Conservation (phyloP, 2,113 vertebrate species). For the Hystrix brachyura region DNA sequence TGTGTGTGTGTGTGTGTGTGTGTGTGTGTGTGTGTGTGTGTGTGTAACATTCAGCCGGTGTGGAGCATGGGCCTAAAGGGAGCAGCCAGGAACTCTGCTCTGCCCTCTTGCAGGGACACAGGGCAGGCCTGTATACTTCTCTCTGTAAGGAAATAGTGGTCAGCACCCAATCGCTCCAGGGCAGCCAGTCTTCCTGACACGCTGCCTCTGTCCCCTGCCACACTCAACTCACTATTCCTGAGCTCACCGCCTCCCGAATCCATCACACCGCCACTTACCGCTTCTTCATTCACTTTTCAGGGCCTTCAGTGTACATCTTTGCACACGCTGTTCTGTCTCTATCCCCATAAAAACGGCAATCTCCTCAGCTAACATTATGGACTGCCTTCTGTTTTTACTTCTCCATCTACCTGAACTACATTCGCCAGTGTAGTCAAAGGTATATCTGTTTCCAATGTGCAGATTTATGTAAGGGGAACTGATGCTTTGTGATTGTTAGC, state of each 20-base stretch:
- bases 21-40: too few species aligned
- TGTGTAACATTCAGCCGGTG: background rate
- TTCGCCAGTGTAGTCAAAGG: constrained; percentile 24
- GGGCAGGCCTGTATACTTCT: background rate
- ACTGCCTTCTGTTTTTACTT: background rate
- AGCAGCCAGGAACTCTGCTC: background rate
- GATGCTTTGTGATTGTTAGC: background rate
- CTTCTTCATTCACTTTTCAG: background rate
- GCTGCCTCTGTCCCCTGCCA: background rate
- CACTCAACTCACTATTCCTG: background rate
- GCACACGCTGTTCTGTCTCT: background rate
- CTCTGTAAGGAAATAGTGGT: background rate
- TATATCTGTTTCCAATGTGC: background rate
- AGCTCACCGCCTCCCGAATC: background rate
- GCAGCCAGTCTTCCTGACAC: background rate
- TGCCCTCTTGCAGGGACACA: background rate
- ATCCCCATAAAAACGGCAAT: background rate
- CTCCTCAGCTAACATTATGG: background rate
- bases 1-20: too few species aligned
- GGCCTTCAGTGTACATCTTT: background rate
- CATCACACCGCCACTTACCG: background rate
- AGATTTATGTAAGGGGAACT: background rate
- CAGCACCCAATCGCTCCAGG: background rate
- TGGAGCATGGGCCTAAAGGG: background rate
- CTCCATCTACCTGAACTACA: background rate